Conservation (phyloP, 2,113 vertebrate genomes). For the Dermatemys mawii region DNA sequence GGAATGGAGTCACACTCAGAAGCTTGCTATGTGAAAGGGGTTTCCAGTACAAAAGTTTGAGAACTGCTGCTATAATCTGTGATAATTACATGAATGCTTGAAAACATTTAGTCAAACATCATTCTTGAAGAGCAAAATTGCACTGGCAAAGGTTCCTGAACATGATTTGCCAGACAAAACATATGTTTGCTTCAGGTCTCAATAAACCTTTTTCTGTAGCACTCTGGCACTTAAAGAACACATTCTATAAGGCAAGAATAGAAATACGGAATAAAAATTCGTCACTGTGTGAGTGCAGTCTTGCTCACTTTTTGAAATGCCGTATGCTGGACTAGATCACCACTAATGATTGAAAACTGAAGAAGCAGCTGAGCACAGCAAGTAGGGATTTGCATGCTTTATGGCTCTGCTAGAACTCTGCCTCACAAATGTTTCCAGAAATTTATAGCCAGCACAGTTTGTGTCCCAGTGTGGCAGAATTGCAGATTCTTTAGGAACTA, state of each 20-base stretch:
- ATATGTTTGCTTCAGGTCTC: background rate
- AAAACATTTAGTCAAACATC: background rate
- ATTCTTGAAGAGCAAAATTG: background rate
- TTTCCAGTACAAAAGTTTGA: too few species aligned
- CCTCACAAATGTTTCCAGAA: background rate
- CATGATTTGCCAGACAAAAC: background rate
- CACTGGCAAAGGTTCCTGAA: background rate
- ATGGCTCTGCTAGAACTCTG: background rate
- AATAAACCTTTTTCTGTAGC: background rate
- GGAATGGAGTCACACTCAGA: too few species aligned
- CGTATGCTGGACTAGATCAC: background rate
- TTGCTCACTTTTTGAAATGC: background rate
- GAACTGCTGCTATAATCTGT: background rate
- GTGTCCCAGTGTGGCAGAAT: background rate
- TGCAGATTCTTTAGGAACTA: background rate
- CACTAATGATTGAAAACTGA: background rate
- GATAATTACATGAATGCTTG: background rate
- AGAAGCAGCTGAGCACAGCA: background rate
- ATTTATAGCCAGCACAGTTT: background rate
- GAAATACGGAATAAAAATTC: background rate
- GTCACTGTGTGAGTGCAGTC: fast-evolving
- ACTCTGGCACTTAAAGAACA: background rate
- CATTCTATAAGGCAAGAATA: background rate
- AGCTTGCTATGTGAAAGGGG: too few species aligned
- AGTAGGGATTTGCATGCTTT: background rate